Evolutionary conservation across 1,140 invertebrate genomes (phyloP).

Genomic region (Drosophila dunni): DNA sequence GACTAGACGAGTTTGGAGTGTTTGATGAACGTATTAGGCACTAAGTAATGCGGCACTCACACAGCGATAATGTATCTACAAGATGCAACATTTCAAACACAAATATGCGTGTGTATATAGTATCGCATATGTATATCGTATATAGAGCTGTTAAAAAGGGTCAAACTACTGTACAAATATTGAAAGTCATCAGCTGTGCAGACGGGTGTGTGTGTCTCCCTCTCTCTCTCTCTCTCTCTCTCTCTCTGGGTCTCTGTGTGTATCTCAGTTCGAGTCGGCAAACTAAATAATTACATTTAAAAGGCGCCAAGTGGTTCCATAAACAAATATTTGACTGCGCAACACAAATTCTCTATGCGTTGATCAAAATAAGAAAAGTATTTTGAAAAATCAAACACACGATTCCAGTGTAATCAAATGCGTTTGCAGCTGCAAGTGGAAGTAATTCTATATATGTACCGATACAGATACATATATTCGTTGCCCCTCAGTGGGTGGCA

Average conservation of each 20-base stretch:
- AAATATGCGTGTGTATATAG: not conserved
- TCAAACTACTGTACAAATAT: constrained; percentile 80
- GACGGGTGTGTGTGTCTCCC: not conserved
- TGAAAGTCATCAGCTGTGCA: constrained; percentile 63
- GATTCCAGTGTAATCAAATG: constrained; percentile 45
- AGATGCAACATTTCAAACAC: constrained; percentile 36
- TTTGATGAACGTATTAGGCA: constrained; percentile 57
- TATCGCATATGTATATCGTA: constrained; percentile 28
- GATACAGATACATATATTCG: constrained; percentile 31
- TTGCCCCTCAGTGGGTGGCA: constrained; percentile 37
- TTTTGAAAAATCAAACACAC: not conserved
- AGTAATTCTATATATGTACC: constrained; percentile 33
- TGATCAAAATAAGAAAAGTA: not conserved
- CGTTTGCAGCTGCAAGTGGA: constrained; percentile 40
- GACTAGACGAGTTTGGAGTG: constrained; percentile 22
- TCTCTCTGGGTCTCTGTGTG: not conserved
- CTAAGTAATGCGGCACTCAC: constrained; percentile 47
- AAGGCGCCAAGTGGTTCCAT: constrained; percentile 84
- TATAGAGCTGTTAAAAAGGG: constrained; percentile 79
- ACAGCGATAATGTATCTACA: constrained; percentile 55
- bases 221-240: not conserved
- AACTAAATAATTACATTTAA: constrained; percentile 84
- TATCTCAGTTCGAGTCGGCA: constrained; percentile 31
- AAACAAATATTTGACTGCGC: constrained; percentile 79
- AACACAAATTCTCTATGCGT: constrained; percentile 35